A percentile compares a stretch with the other conserved stretches of the same genome.
Evolutionary conservation across 2,888 invertebrate species (phyloP).

Genomic region (Rutpela maculata): DNA sequence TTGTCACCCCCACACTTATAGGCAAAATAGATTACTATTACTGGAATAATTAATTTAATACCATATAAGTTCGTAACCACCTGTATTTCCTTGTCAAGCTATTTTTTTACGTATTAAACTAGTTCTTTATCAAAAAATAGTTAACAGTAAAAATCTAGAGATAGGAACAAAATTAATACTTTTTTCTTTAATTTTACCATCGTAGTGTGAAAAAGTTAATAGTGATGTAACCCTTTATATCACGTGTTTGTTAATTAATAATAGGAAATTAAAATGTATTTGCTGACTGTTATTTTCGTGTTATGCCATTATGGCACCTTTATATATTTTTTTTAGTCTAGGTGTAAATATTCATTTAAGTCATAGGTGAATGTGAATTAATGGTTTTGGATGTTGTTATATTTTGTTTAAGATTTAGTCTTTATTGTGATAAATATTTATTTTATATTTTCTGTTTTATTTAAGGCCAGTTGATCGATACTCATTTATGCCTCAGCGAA

Average conservation of each 20-base stretch:
- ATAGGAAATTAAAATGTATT: constrained; percentile 5
- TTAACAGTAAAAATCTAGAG: no score
- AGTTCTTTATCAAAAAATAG: no score
- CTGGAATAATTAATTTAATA: no score
- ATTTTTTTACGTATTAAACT: no score
- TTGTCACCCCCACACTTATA: no score
- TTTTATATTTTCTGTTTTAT: constrained; percentile 25
- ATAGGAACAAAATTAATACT: no score
- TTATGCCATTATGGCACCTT: constrained; percentile 12
- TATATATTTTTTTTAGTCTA: constrained; percentile 13
- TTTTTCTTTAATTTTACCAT: no score
- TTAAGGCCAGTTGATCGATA: constrained; percentile 5
- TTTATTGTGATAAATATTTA: constrained; percentile 34
- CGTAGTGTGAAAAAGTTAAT: background rate
- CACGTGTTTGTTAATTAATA: background rate
- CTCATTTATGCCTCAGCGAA: constrained; percentile 4
- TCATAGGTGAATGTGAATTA: constrained; percentile 16
- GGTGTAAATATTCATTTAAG: background rate
- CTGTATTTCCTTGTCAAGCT: no score
- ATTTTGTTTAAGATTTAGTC: constrained; percentile 11
- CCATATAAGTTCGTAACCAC: no score
- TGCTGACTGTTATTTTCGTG: background rate
- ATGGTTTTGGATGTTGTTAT: constrained; percentile 12
- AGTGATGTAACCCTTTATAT: background rate
- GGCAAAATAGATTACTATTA: no score